phyloP scores from a whole-genome alignment of 2,113 vertebrate species.

The Hemicordylus capensis region DNA sequence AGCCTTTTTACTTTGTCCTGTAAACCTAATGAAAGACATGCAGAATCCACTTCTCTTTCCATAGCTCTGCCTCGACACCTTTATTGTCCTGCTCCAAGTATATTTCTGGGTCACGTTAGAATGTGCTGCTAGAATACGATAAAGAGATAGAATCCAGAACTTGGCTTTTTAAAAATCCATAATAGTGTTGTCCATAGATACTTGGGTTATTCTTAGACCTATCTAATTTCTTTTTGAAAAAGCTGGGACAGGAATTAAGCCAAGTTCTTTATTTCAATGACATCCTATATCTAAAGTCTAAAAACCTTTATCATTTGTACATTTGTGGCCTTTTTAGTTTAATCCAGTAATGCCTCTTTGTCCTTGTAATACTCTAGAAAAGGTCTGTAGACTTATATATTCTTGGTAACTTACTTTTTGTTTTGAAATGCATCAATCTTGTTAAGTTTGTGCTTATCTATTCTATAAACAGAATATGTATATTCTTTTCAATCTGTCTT shows the following conservation, averaged over 20 bases:
- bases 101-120: neutral
- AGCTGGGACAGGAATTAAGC: neutral
- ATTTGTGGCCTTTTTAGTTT: neutral
- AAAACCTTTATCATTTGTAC: neutral
- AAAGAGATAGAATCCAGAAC: neutral
- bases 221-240: neutral
- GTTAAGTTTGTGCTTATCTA: neutral
- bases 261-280: neutral
- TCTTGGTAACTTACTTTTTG: neutral
- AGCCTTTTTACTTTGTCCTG: neutral
- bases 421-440: neutral
- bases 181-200: neutral
- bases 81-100: neutral
- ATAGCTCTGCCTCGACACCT: neutral
- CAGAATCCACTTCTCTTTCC: neutral
- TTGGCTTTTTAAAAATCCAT: neutral
- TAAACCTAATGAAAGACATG: neutral
- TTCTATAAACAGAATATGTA: neutral
- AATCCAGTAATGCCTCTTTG: neutral
- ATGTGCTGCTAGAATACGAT: neutral
- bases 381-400: neutral
- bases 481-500: neutral
- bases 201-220: neutral
- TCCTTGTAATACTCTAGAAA: neutral
- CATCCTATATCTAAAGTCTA: neutral